A percentile compares a stretch with the other conserved stretches of the same genome.
phyloP scores from a whole-genome alignment of 2,888 invertebrate species.

The Clusia tigrina region DNA sequence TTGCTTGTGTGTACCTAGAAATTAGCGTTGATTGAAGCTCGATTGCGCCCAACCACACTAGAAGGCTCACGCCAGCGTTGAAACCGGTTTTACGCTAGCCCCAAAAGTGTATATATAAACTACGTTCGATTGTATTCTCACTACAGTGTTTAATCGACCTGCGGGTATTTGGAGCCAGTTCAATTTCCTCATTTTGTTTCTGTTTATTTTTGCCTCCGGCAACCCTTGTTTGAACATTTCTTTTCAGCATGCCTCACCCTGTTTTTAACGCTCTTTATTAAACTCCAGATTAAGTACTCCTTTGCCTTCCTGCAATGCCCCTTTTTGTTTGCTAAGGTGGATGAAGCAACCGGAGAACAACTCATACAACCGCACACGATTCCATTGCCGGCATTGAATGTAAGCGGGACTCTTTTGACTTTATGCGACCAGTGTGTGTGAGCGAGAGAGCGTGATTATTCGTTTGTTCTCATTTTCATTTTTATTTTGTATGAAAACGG shows the following conservation, averaged over 20 bases:
- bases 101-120: too few relatives aligned
- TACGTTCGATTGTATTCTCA: too few relatives aligned
- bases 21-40: too few relatives aligned
- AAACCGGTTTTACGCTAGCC: too few relatives aligned
- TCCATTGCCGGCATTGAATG: conserved; percentile 79
- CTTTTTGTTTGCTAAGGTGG: conserved; percentile 70
- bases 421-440: too few relatives aligned
- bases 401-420: conserved; percentile 64
- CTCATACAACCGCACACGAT: conserved; percentile 67
- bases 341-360: conserved; percentile 71
- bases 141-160: too few relatives aligned
- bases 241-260: too few relatives aligned
- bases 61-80: too few relatives aligned
- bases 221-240: background rate
- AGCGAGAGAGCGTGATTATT: background rate
- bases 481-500: background rate
- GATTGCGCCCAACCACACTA: too few relatives aligned
- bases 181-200: background rate
- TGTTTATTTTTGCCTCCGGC: background rate
- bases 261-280: conserved; percentile 32
- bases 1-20: too few relatives aligned
- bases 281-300: conserved; percentile 76
- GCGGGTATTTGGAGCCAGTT: too few relatives aligned
- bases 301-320: conserved; percentile 76
- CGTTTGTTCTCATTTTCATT: background rate